Base-by-base conservation (phyloP, 1,140 invertebrate species). In the Ceratosolen fusciceps region DNA sequence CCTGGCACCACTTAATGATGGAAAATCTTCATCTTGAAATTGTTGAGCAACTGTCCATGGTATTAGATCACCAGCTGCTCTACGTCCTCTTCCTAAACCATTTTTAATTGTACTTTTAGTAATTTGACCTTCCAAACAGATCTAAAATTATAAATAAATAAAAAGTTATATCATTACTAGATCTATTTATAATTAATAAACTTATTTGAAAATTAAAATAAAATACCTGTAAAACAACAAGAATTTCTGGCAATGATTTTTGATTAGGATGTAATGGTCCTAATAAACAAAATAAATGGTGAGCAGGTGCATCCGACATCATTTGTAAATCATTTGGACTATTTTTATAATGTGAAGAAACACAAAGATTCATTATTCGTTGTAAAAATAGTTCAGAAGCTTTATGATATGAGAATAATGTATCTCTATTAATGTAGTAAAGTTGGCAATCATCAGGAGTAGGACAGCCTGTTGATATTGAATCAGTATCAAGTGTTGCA, bases 311-410 rank as follows among this genome's bases (percentile, higher is more conserved):
- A 92, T 99, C 99, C 16, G 98, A 98, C 90, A 99, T 93, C 93
- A 99, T 95, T 92, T 99, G 98, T 14, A 99, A 91, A 92, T 99
- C 99, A 92, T 99, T 99, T 1, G 99, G 99, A 76, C 95, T 97
- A 90, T 99, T 99, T 93, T 98, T 99, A 87, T 99, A 99, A 92
- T 99, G 98, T 19, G 98, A 99, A 0, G 98, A 94, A 0, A 99
- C 98, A 88, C 98, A 99, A 8, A 99, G 93, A 47, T 96, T 93
- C 79, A 99, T 96, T 0, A 99, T 85, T 83, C 96, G 91, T 85
- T 99, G 97, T 8, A 99, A 91, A 90, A 99, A 99, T 2, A 93
- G 91, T 90, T 99, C 99, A 0, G 98, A 98, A 0, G 97, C 96
- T 88, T 96, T 96, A 85, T 99, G 97, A 87, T 98, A 99, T 74